These are phyloP conservation scores for Argentina silus DNA, from an alignment of 2,797 vertebrate genomes.

Conservation along the genomic window DNA sequence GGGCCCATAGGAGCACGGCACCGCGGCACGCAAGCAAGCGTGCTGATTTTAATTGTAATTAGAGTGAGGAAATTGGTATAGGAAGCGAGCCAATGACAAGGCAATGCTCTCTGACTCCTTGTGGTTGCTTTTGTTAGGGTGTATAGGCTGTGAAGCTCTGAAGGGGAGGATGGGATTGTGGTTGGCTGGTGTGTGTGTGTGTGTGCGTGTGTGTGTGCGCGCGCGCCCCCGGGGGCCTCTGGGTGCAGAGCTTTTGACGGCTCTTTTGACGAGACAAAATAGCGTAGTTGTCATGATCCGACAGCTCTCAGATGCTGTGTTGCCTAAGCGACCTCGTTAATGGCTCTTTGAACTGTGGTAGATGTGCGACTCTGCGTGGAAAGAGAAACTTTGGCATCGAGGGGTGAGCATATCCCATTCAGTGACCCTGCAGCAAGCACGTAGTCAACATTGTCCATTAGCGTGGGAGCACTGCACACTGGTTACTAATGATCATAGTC, in stretches of 20 bases:
- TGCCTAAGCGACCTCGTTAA: background rate
- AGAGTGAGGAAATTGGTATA: slow-evolving; percentile 56
- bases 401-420: too few species aligned
- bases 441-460: too few species aligned
- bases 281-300: background rate
- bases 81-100: slow-evolving; percentile 48
- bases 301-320: background rate
- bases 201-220: slow-evolving; percentile 18
- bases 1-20: slow-evolving; percentile 39
- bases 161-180: slow-evolving; percentile 22
- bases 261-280: slow-evolving; percentile 21
- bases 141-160: slow-evolving; percentile 9
- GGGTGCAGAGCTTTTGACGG: slow-evolving; percentile 36
- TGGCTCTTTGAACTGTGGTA: background rate
- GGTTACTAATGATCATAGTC: too few species aligned
- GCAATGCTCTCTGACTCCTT: slow-evolving; percentile 14
- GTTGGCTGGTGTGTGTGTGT: background rate
- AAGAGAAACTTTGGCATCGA: too few species aligned
- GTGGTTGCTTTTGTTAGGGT: slow-evolving; percentile 7
- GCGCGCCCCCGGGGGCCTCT: slow-evolving; percentile 30
- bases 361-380: background rate
- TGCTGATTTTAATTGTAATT: slow-evolving; percentile 75
- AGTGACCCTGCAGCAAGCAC: too few species aligned
- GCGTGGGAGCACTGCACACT: too few species aligned
- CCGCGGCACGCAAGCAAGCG: slow-evolving; percentile 66